These are phyloP conservation scores for Mesoligia furuncula DNA, from an alignment of 2,888 invertebrate species.

Conservation along the genomic window DNA sequence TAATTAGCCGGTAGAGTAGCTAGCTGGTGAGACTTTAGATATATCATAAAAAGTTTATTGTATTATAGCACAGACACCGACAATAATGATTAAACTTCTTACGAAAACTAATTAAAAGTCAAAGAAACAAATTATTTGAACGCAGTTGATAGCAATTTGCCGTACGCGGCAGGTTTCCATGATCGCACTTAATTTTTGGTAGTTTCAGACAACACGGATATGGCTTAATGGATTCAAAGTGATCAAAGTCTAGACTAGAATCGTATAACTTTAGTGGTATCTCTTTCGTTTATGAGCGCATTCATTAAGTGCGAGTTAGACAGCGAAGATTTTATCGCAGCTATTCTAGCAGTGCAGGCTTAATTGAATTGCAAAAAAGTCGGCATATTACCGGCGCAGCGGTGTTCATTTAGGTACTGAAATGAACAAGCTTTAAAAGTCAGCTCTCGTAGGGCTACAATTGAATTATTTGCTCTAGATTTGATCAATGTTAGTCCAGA, in stretches of 20 bases:
- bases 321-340: slow-evolving; percentile 55
- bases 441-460: background rate
- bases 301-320: slow-evolving; percentile 55
- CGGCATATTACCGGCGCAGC: slow-evolving; percentile 19
- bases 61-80: slow-evolving; percentile 15
- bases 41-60: slow-evolving; percentile 46
- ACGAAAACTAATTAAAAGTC: slow-evolving; percentile 27
- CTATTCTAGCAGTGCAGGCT: slow-evolving; percentile 38
- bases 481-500: slow-evolving; percentile 15
- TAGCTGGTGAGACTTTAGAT: slow-evolving; percentile 29
- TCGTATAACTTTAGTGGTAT: slow-evolving; percentile 40
- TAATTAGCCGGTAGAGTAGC: slow-evolving; percentile 61
- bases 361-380: slow-evolving; percentile 63
- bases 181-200: slow-evolving; percentile 41
- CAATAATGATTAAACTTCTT: slow-evolving; percentile 19
- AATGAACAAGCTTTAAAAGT: slow-evolving; percentile 7
- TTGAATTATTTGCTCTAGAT: slow-evolving; percentile 10
- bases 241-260: slow-evolving; percentile 53
- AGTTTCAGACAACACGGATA: slow-evolving; percentile 54
- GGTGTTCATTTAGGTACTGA: slow-evolving; percentile 13
- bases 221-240: slow-evolving; percentile 56
- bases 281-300: slow-evolving; percentile 45
- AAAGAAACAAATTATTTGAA: slow-evolving; percentile 25
- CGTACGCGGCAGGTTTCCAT: slow-evolving; percentile 35
- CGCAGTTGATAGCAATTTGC: slow-evolving; percentile 34